phyloP scores from a whole-genome alignment of 2,888 invertebrate genomes.

The Leptopilina drosophilae region DNA sequence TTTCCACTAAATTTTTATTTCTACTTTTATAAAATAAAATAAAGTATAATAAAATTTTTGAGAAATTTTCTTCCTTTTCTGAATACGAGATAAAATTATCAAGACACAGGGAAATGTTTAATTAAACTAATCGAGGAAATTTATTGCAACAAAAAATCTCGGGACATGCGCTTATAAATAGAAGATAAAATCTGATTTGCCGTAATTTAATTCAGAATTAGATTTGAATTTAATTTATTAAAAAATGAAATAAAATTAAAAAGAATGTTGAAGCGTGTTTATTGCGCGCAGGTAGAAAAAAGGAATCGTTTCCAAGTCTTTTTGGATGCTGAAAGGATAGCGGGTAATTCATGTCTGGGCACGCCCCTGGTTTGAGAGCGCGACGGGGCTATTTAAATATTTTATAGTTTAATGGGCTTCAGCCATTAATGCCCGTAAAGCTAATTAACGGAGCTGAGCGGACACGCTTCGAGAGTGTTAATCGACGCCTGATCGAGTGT shows the following conservation, averaged over 20 bases:
- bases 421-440: slow-evolving; percentile 69
- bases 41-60: too few relatives aligned
- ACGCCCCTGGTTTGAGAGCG: slow-evolving; percentile 54
- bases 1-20: too few relatives aligned
- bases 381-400: slow-evolving; percentile 68
- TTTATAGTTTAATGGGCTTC: slow-evolving; percentile 69
- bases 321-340: slow-evolving; percentile 45
- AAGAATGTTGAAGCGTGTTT: background rate
- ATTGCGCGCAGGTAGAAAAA: too few relatives aligned
- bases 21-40: too few relatives aligned
- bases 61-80: too few relatives aligned
- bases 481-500: slow-evolving; percentile 61
- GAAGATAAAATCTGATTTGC: background rate
- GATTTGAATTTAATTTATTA: slow-evolving; percentile 3
- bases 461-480: slow-evolving; percentile 59
- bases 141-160: too few relatives aligned
- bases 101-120: background rate
- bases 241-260: too few relatives aligned
- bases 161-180: background rate
- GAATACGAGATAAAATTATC: too few relatives aligned
- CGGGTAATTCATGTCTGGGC: slow-evolving; percentile 61
- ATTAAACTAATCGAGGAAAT: background rate
- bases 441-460: slow-evolving; percentile 64
- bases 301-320: background rate
- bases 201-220: slow-evolving; percentile 9